Evolutionary conservation across 2,113 vertebrate genomes (phyloP).

Genomic region (Leucopternis melanops): DNA sequence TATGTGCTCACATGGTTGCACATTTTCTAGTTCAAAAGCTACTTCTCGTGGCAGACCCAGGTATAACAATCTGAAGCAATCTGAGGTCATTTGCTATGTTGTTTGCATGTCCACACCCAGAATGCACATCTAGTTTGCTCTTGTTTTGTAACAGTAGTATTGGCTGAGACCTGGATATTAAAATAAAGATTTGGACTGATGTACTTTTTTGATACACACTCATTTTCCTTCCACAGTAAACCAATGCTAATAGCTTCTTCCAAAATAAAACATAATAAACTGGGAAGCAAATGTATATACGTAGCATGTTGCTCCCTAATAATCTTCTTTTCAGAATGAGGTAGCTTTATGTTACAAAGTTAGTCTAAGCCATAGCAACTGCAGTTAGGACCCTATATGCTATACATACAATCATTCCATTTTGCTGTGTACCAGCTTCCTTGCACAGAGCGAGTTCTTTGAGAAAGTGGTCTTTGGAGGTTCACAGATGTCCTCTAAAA

Average conservation of each 20-base stretch:
- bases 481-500: neutral
- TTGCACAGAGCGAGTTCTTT: neutral
- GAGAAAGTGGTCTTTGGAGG: neutral
- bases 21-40: constrained; percentile 11
- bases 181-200: neutral
- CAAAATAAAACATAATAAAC: neutral
- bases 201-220: neutral
- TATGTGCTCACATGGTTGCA: neutral
- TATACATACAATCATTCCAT: neutral
- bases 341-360: neutral
- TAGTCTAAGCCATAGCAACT: neutral
- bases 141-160: neutral
- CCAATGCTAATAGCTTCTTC: neutral
- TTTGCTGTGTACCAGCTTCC: neutral
- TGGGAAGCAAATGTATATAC: neutral
- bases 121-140: neutral
- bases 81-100: neutral
- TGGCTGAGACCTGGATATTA: neutral
- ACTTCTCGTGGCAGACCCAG: constrained; percentile 4
- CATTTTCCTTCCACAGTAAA: neutral
- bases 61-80: neutral
- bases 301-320: neutral
- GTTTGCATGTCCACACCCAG: neutral
- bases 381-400: neutral
- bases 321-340: neutral